Base-by-base conservation (phyloP, 2,888 invertebrate genomes). In the Nycteola revayana region DNA sequence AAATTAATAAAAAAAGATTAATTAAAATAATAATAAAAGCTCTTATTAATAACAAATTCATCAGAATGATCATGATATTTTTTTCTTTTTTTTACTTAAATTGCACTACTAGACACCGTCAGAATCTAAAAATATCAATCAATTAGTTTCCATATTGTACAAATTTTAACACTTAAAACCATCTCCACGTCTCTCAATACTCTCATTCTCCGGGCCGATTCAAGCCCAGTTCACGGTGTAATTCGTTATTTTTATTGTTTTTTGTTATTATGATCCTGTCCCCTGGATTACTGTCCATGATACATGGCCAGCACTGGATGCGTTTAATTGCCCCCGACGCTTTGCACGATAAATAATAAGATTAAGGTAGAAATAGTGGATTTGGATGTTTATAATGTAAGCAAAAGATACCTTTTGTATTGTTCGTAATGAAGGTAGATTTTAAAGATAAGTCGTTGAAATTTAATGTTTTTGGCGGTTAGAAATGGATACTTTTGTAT, bases 171-270 rank as follows among this genome's bases (percentile, higher is more conserved):
- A 14, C 5, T 2, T 14, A 14, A n/a, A 14, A 14, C 14, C 14
- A 14, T 14, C 73, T 78, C 79, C 66, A 70, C 37, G 0, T 1
- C 17, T 9, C 17, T 11, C 52, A 11, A 31, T 63, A 42, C 42
- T 23, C 72, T 36, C 54, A 52, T 65, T 65, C 72, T 72, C 68
- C 52, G 64, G 66, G 69, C 77, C 77, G 65, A 80, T 78, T 71
- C 81, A 52, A 73, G 75, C 77, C 61, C 70, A 78, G 81, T 83
- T 79, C 84, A 70, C 79, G 77, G 78, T 72, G 83, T 82, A 81
- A 87, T 88, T 81, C 83, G 83, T 88, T 88, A 88, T 85, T 88
- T 88, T 88, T 87, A 87, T 88, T 86, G 86, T 87, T 88, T 87
- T 87, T 87, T 86, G 84, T 88, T 88, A 87, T 87, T 87, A 87